Evolutionary conservation across 2,888 invertebrate genomes (phyloP).

Genomic region (Plemyria rubiginata): DNA sequence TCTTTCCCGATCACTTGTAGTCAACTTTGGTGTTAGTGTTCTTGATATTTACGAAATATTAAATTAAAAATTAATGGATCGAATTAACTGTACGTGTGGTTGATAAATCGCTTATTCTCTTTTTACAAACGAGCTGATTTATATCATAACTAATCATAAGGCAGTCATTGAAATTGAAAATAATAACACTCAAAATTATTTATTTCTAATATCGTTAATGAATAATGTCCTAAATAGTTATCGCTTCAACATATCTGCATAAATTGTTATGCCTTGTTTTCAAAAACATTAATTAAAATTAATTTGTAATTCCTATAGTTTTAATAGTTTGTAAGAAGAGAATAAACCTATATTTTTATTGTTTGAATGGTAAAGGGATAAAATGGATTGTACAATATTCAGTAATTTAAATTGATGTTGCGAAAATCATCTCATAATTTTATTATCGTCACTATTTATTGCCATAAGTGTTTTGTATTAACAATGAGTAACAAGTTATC

Average conservation of each 20-base stretch:
- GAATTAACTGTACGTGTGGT: slow-evolving; percentile 35
- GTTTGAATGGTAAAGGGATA: slow-evolving; percentile 48
- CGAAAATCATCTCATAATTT: slow-evolving; percentile 25
- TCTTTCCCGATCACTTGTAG: slow-evolving; percentile 26
- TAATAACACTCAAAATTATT: not conserved
- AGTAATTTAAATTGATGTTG: slow-evolving; percentile 35
- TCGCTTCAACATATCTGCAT: no score
- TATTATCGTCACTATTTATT: slow-evolving; percentile 25
- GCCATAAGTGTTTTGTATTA: slow-evolving; percentile 23
- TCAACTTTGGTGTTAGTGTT: slow-evolving; percentile 28
- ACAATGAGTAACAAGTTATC: slow-evolving; percentile 10
- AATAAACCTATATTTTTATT: slow-evolving; percentile 44
- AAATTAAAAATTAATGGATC: slow-evolving; percentile 16
- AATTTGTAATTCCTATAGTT: not conserved
- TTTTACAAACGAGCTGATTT: slow-evolving; percentile 36
- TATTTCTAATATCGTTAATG: not conserved
- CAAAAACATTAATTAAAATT: not conserved
- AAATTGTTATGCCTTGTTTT: not conserved
- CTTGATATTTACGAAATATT: slow-evolving; percentile 8
- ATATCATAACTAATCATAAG: not conserved
- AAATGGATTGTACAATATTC: slow-evolving; percentile 43
- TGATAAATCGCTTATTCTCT: slow-evolving; percentile 35
- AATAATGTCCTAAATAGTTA: not conserved
- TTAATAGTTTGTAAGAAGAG: slow-evolving; percentile 48
- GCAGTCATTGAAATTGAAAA: not conserved